Percentiles rank a stretch among this genome's conserved stretches.
phyloP scores from a whole-genome alignment of 2,888 invertebrate species.

The Lithosia quadra region DNA sequence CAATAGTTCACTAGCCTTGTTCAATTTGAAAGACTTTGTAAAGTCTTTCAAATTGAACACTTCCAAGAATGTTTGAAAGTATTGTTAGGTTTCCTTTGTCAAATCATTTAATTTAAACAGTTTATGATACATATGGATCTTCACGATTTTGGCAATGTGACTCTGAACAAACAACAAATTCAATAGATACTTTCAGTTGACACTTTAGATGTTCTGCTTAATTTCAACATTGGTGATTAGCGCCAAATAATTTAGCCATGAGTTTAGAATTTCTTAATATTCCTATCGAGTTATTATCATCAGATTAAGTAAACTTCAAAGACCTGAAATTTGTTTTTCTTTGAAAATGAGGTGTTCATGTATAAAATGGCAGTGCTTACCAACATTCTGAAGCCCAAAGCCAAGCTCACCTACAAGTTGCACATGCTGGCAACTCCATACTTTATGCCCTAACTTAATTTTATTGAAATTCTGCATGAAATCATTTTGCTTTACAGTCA shows the following conservation, averaged over 20 bases:
- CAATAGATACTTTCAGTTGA: not conserved
- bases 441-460: not conserved
- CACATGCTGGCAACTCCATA: not conserved
- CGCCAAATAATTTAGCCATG: not conserved
- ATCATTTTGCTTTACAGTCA: slow-evolving; percentile 64
- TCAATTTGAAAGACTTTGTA: not conserved
- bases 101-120: no score
- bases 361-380: no score
- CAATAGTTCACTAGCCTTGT: not conserved
- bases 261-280: not conserved
- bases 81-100: not conserved
- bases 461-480: not conserved
- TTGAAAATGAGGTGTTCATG: no score
- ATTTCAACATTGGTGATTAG: not conserved
- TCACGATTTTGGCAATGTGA: no score
- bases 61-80: not conserved
- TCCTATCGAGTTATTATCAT: not conserved
- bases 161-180: no score
- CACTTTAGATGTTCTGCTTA: not conserved
- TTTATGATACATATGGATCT: no score
- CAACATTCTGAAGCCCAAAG: no score
- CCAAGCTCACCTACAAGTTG: no score
- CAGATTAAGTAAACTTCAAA: no score
- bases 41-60: no score
- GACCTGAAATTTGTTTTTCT: no score